Base-by-base conservation (phyloP, 1,140 invertebrate species). In the Cotesia chilonis region DNA sequence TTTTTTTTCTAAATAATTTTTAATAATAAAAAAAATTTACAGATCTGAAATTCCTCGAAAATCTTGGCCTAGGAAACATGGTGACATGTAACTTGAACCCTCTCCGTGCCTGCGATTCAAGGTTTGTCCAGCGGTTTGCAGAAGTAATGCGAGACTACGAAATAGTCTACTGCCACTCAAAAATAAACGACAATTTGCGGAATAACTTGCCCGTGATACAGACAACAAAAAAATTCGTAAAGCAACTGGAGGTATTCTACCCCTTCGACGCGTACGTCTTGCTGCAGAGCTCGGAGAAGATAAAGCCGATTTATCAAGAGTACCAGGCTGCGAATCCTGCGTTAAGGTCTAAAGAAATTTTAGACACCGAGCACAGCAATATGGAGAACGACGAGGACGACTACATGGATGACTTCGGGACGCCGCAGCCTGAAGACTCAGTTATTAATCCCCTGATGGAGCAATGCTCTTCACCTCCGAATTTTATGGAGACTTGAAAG, bases 121-220 rank as follows among this genome's bases (percentile, higher is more conserved):
- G 92, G 14, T 90, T 98, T 20, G 91, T 93, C 0, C 91, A 92
- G 76, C 93, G 93, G 28, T 98, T 98, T 87, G 94, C 95, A 1
- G 91, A 92, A 0, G 90, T 96, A 4, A 92, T 94, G 1, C 90
- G 94, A 76, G 91, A 91, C n/a, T 94, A 97, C 83, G 96, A 98
- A 82, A 87, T 98, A 59, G 95, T 94, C 4, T 98, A 97, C 85
- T 98, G 96, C 85, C 93, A 96, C 83, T 90, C 95, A 0, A 89
- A 98, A 59, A 93, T 98, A 51, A 95, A 98, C 79, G 90, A 92
- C 73, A 98, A 98, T 86, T 87, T 90, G 2, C 87, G 94, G 52
- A 90, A 89, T 14, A 89, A 89, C 35, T 80, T 96, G 55, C 90
- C 91, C 2, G 10, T 87, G 87, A 14, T 89, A 83, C 80, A 81